phyloP scores from a whole-genome alignment of 1,140 invertebrate species.

The Drosophila pruinosa region DNA sequence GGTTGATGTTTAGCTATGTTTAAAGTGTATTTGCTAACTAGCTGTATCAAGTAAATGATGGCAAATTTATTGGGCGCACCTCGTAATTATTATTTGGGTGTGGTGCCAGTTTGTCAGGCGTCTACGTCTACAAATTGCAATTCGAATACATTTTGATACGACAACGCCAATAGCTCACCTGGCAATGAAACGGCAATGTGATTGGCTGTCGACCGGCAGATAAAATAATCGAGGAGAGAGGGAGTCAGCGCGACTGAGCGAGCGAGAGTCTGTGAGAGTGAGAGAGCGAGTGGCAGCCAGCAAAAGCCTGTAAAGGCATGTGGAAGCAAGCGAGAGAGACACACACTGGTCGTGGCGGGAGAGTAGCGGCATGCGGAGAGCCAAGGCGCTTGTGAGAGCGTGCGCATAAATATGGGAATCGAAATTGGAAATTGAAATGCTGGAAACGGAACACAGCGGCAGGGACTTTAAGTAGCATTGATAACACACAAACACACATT shows the following conservation, averaged over 20 bases:
- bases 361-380: not conserved
- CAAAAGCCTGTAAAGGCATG: too few species aligned
- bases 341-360: not conserved
- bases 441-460: slow-evolving; percentile 56
- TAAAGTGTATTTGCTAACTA: not conserved
- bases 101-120: slow-evolving; percentile 9
- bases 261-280: not conserved
- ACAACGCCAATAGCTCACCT: slow-evolving; percentile 63
- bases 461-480: slow-evolving; percentile 11
- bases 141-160: slow-evolving; percentile 50
- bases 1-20: not conserved
- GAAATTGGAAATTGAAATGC: slow-evolving; percentile 57
- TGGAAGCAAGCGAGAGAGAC: slow-evolving; percentile 11
- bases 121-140: slow-evolving; percentile 28
- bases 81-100: slow-evolving; percentile 21
- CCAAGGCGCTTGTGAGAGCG: slow-evolving; percentile 46
- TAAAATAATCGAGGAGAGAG: slow-evolving; percentile 69
- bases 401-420: slow-evolving; percentile 68
- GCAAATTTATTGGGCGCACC: slow-evolving; percentile 15
- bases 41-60: not conserved
- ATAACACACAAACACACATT: slow-evolving; percentile 10
- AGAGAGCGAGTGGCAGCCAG: not conserved
- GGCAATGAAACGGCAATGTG: slow-evolving; percentile 70
- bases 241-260: slow-evolving; percentile 15
- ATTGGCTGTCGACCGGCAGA: slow-evolving; percentile 65